Conservation (phyloP, 1,140 invertebrate genomes). For the Ceratina calcarata region DNA sequence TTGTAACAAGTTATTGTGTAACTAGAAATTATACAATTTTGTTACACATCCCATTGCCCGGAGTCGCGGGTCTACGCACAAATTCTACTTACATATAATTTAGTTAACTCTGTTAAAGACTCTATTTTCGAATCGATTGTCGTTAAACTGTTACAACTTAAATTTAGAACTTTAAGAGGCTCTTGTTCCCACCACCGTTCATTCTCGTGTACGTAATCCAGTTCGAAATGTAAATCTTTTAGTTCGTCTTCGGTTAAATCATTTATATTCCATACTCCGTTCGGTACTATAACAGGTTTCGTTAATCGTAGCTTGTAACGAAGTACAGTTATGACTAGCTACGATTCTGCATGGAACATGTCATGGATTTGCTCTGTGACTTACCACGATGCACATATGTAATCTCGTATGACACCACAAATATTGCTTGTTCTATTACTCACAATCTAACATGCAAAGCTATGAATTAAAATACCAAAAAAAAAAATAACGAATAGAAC, state of each 20-base stretch:
- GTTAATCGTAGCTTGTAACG: not conserved
- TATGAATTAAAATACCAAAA: conserved; percentile 18
- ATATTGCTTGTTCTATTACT: conserved; percentile 31
- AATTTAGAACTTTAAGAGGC: conserved; percentile 88
- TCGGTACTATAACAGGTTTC: conserved; percentile 84
- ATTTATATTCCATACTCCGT: conserved; percentile 90
- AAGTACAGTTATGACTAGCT: not conserved
- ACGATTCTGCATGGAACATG: not conserved
- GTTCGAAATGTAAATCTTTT: conserved; percentile 81
- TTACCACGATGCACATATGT: conserved; percentile 4
- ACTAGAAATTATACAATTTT: conserved; percentile 77
- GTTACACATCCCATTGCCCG: not conserved
- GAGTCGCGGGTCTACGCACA: not conserved
- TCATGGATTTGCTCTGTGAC: not conserved
- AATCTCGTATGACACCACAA: conserved; percentile 20
- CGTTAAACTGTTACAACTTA: conserved; percentile 89
- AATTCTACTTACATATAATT: conserved; percentile 84
- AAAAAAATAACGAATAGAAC: conserved; percentile 6
- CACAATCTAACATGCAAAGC: conserved; percentile 42
- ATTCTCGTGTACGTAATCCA: conserved; percentile 85
- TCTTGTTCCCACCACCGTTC: conserved; percentile 93
- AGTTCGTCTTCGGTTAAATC: conserved; percentile 85
- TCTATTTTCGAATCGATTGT: conserved; percentile 85
- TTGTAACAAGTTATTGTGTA: conserved; percentile 90
- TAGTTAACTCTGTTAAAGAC: conserved; percentile 85